Conservation (phyloP, 2,797 vertebrate species). For the Notoglanidium macrostoma region DNA sequence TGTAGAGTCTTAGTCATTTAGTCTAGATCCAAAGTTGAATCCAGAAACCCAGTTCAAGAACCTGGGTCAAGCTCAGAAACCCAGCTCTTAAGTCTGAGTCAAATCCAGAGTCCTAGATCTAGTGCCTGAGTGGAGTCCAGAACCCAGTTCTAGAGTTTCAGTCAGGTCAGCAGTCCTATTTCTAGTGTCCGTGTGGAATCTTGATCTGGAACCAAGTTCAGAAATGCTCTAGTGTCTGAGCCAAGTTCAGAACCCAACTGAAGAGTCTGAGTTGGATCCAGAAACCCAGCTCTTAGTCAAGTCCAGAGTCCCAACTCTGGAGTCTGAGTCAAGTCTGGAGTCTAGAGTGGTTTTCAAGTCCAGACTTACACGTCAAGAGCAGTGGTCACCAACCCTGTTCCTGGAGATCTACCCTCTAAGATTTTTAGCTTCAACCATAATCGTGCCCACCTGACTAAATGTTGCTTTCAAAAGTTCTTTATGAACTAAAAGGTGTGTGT, state of each 20-base stretch:
- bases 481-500: too few relatives aligned
- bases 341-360: background rate
- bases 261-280: background rate
- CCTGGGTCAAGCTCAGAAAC: background rate
- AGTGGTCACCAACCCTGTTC: too few relatives aligned
- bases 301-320: background rate
- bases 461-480: too few relatives aligned
- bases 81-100: background rate
- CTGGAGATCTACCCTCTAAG: too few relatives aligned
- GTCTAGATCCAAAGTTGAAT: background rate
- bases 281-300: background rate
- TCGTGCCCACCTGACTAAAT: too few relatives aligned
- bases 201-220: background rate
- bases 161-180: too few relatives aligned
- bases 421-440: too few relatives aligned
- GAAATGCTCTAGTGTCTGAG: background rate
- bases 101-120: background rate
- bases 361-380: background rate
- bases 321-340: background rate
- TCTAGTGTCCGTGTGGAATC: background rate
- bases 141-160: background rate
- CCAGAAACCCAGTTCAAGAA: background rate
- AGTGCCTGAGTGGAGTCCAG: background rate
- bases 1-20: background rate
- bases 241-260: background rate